phyloP scores from a whole-genome alignment of 2,888 invertebrate genomes.

The Aromia moschata region DNA sequence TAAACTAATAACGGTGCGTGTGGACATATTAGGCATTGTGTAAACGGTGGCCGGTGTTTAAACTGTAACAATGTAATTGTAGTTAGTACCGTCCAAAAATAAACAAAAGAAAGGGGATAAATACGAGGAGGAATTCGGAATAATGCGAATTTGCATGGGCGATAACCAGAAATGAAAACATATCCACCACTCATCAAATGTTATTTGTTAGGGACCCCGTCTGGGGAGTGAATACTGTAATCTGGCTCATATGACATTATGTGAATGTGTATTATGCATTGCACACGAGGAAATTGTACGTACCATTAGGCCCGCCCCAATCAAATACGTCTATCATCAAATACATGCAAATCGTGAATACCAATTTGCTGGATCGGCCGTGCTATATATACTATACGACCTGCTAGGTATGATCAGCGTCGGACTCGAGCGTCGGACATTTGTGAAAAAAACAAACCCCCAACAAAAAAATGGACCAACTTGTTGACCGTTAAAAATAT shows the following conservation, averaged over 20 bases:
- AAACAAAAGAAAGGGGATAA: slow-evolving; percentile 21
- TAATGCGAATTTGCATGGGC: slow-evolving; percentile 57
- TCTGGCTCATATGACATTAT: slow-evolving; percentile 60
- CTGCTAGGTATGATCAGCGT: slow-evolving; percentile 38
- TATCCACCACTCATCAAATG: slow-evolving; percentile 60
- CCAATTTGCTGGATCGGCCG: slow-evolving; percentile 53
- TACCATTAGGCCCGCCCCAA: slow-evolving; percentile 62
- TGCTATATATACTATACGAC: slow-evolving; percentile 34
- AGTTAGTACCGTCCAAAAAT: slow-evolving; percentile 5
- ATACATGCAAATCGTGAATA: slow-evolving; percentile 61
- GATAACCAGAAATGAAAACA: slow-evolving; percentile 60
- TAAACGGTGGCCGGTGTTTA: background rate
- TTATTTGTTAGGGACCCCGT: slow-evolving; percentile 59
- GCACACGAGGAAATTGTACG: slow-evolving; percentile 62
- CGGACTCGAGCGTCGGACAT: slow-evolving; percentile 25
- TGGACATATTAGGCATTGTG: background rate
- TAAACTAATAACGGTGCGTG: background rate
- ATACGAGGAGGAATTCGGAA: slow-evolving; percentile 32
- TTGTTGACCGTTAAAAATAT: too few relatives aligned
- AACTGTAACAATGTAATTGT: slow-evolving; percentile 9
- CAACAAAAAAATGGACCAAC: too few relatives aligned
- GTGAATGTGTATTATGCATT: slow-evolving; percentile 57
- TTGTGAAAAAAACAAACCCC: too few relatives aligned
- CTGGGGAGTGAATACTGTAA: slow-evolving; percentile 60
- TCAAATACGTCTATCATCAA: slow-evolving; percentile 62